Evolutionary conservation across 1,140 invertebrate species (phyloP), one percentile per base, ranked within the genome.

Genomic region (Ostrea edulis): DNA sequence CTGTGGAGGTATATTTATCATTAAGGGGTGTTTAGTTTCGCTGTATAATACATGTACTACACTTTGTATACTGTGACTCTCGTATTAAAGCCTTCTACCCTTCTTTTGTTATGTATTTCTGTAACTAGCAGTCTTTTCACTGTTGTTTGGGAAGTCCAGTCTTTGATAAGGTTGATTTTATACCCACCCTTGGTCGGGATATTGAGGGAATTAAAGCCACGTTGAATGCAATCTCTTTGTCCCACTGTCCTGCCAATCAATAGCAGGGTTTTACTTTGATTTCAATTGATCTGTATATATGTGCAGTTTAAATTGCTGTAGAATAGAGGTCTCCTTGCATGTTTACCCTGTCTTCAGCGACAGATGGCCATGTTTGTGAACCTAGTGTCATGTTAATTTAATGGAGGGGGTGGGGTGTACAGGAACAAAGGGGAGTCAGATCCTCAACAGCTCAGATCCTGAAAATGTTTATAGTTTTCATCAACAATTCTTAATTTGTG

Each of bases 121-220:
- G 55, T 62, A 62, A 62, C 55, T 62, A 62, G n/a, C 55, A 62
- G 55, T n/a, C n/a, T 62, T 62, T 62, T 20, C 55, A 20, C 55
- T 62, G 55, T 62, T 62, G 29, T 35, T 62, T 29, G 68, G 68
- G 68, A 29, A 62, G 55, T 62, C 17, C 55, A 77, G 68, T 14
- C 12, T 35, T 77, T 77, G 68, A 77, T 77, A 77, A 77, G 68
- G 68, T 4, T 77, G 68, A 77, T 77, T 25, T 77, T 14, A 29
- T 77, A 77, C 68, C 68, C 68, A 77, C 68, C 68, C 8, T 77
- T 77, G 25, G 68, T 77, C 25, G 29, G 25, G 25, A 25, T 77
- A 77, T 77, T 77, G 68, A 77, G 22, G 25, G 25, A 77, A 77
- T 77, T 77, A 77, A 77, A 77, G 68, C 68, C 68, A 77, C 68